These are phyloP conservation scores for Microdon myrmicae DNA, from an alignment of 2,888 invertebrate species.

Conservation along the genomic window DNA sequence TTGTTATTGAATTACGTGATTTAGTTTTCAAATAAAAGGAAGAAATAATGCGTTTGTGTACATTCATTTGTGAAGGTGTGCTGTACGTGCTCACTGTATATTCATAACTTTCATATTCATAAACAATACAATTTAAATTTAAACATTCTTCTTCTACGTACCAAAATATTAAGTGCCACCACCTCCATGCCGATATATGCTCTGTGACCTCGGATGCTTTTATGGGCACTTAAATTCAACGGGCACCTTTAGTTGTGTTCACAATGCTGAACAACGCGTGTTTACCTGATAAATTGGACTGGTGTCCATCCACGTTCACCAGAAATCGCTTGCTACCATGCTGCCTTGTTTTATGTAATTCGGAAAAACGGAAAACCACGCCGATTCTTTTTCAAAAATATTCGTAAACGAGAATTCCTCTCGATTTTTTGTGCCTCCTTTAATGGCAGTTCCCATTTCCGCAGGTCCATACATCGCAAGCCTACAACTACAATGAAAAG, in stretches of 20 bases:
- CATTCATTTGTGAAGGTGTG: no score
- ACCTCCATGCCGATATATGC: no score
- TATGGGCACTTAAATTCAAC: constrained; percentile 42
- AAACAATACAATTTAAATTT: no score
- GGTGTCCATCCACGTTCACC: constrained; percentile 9
- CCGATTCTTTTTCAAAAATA: constrained; percentile 41
- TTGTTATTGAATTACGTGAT: no score
- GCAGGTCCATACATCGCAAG: constrained; percentile 6
- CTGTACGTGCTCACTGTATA: no score
- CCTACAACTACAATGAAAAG: constrained; percentile 1
- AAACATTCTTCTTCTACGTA: no score
- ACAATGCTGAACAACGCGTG: constrained; percentile 39
- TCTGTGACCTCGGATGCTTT: constrained; percentile 30
- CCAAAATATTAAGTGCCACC: no score
- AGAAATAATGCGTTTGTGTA: no score
- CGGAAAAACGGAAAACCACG: constrained; percentile 31
- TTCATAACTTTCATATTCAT: no score
- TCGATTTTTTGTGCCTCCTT: neutral
- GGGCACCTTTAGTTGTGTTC: constrained; percentile 27
- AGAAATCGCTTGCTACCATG: neutral
- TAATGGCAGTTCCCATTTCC: constrained; percentile 44
- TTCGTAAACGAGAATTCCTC: constrained; percentile 2
- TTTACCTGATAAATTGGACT: constrained; percentile 44
- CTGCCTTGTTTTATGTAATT: constrained; percentile 15
- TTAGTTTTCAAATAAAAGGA: no score